These are phyloP conservation scores for Bradypus variegatus DNA, from an alignment of 2,797 vertebrate species.

Conservation along the genomic window DNA sequence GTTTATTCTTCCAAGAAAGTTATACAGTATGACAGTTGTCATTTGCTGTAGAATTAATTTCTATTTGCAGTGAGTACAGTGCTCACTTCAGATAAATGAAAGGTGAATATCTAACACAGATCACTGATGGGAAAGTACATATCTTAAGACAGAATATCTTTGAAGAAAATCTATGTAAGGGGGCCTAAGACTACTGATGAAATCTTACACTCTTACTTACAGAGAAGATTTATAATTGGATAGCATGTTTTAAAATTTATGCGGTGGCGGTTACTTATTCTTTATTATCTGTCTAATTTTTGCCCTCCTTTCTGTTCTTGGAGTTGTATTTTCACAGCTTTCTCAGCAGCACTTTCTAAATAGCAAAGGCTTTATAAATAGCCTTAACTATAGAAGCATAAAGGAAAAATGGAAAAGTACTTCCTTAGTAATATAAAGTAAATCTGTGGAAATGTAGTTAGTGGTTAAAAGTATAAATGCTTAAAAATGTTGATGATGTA, in stretches of 20 bases:
- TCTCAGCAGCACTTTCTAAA: neutral
- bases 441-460: neutral
- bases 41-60: neutral
- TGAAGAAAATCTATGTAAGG: neutral
- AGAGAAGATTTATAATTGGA: constrained; percentile 21
- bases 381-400: neutral
- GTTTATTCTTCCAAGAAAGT: neutral
- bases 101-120: constrained; percentile 10
- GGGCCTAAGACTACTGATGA: neutral
- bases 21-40: neutral
- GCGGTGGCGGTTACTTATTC: neutral
- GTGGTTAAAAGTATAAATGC: neutral
- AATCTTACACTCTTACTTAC: constrained; percentile 24
- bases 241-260: neutral
- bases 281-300: neutral
- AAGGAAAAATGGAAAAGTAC: neutral
- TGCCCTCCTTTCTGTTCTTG: neutral
- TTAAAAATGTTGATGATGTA: neutral
- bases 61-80: neutral
- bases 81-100: constrained; percentile 2
- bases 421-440: neutral
- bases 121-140: neutral
- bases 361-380: neutral
- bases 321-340: constrained; percentile 4
- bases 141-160: neutral